Evolutionary conservation across 2,888 invertebrate genomes (phyloP), one percentile per base, ranked within the genome.

Genomic region (Campaea margaritaria): DNA sequence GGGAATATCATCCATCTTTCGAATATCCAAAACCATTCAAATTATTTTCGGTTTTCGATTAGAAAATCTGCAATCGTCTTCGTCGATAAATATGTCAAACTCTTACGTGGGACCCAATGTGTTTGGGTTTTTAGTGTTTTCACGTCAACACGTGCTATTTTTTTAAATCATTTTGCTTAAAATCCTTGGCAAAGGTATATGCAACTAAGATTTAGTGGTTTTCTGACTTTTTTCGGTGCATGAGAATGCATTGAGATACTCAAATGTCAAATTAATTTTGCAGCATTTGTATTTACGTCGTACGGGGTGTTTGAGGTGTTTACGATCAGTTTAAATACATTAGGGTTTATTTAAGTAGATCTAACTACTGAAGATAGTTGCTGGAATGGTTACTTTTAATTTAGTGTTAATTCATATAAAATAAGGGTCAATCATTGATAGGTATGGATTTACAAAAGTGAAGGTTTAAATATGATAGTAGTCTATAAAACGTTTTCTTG

Each of bases 261-360:
- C 49, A 54, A 45, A 56, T 62, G 62, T 60, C 56, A 64, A 64
- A 64, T 60, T 48, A 44, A 51, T 48, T 60, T 61, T 14, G 51
- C 39, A 13, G 15, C 60, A 55, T 65, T 62, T 68, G 68, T 64
- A 52, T 72, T 68, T 62, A 59, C 63, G 51, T 63, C 68, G 64
- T 58, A 66, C 65, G 15, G 36, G 41, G 60, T 72, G 69, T 67
- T 56, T 63, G 62, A 65, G 64, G 65, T 72, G 67, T 70, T 72
- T 70, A 70, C 68, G 65, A 54, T 55, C 67, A 36, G 57, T 65
- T 73, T 68, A 69, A 71, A 70, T 78, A 78, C 70, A 78, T 75
- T 73, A 14, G 11, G 46, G 21, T 5, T 0, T 67, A 28, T 60
- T 61, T 56, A 10, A 34, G 38, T 36, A 34, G 41, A 16, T 49